A percentile compares a stretch with the other conserved stretches of the same genome.
Conservation (phyloP, 1,140 invertebrate species). For the Argopecten irradians region DNA sequence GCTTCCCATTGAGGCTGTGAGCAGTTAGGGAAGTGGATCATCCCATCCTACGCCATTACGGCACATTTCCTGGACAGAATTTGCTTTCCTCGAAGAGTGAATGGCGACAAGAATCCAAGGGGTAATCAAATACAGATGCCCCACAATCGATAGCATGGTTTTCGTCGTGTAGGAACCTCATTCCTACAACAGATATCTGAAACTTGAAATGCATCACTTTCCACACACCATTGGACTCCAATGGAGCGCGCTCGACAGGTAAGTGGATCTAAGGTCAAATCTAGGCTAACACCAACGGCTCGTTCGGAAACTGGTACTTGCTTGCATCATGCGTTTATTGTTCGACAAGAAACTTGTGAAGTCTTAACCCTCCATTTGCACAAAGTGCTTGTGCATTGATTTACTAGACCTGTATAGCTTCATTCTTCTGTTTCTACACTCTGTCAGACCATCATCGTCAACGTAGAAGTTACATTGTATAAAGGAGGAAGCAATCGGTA, state of each 20-base stretch:
- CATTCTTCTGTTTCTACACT: slow-evolving; percentile 34
- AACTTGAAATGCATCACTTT: slow-evolving; percentile 52
- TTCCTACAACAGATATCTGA: slow-evolving; percentile 21
- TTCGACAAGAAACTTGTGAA: slow-evolving; percentile 54
- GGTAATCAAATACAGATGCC: slow-evolving; percentile 63
- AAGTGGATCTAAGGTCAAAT: slow-evolving; percentile 45
- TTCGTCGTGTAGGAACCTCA: slow-evolving; percentile 41
- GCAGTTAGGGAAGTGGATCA: slow-evolving; percentile 41
- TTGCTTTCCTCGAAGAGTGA: slow-evolving; percentile 52
- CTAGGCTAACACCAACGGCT: slow-evolving; percentile 32
- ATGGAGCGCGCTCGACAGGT: slow-evolving; percentile 53
- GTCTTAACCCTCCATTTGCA: slow-evolving; percentile 44
- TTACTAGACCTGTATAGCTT: slow-evolving; percentile 39
- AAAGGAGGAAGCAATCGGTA: slow-evolving; percentile 30
- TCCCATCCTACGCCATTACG: slow-evolving; percentile 45
- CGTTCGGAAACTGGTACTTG: slow-evolving; percentile 41
- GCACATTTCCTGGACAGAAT: slow-evolving; percentile 54
- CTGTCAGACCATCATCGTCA: slow-evolving; percentile 53
- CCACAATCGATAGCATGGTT: slow-evolving; percentile 57
- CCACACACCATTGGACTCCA: slow-evolving; percentile 57
- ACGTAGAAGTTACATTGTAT: slow-evolving; percentile 54
- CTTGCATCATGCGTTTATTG: slow-evolving; percentile 43
- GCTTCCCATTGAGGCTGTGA: slow-evolving; percentile 34
- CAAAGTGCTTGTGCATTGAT: slow-evolving; percentile 19
- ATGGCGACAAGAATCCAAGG: slow-evolving; percentile 53